These are phyloP conservation scores for Chrysaora quinquecirrha DNA, from an alignment of 30 jellyfish, hydroid and myxozoan species.

Conservation along the genomic window DNA sequence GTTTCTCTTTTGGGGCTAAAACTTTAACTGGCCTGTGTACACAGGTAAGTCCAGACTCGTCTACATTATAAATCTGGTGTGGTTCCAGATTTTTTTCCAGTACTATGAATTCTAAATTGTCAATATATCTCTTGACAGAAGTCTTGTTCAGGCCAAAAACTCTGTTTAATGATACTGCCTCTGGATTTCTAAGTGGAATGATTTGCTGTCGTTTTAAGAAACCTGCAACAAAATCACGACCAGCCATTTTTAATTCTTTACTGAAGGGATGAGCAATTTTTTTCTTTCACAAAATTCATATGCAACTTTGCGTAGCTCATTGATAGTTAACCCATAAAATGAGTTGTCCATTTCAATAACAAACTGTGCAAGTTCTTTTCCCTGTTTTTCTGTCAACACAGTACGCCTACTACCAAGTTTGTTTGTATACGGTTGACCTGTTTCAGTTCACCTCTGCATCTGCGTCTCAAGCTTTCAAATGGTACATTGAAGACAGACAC, in stretches of 20 bases:
- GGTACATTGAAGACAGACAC: constrained; percentile 3
- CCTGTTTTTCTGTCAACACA: constrained; percentile 17
- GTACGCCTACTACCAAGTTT: neutral
- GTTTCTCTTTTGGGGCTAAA: constrained; percentile 52
- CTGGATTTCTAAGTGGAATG: constrained; percentile 50
- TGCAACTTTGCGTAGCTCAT: constrained; percentile 35
- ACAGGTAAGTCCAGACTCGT: constrained; percentile 55
- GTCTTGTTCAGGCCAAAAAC: constrained; percentile 61
- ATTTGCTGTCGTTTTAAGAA: constrained; percentile 53
- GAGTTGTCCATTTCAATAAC: constrained; percentile 43
- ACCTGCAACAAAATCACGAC: constrained; percentile 45
- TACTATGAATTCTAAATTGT: constrained; percentile 22
- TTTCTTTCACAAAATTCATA: constrained; percentile 21
- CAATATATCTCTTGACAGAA: neutral
- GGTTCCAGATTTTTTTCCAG: constrained; percentile 38
- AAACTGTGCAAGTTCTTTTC: constrained; percentile 13
- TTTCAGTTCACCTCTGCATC: neutral
- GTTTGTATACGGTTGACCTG: neutral
- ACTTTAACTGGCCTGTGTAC: constrained; percentile 63
- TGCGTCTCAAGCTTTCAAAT: neutral
- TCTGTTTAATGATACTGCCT: constrained; percentile 56
- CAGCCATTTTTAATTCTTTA: neutral
- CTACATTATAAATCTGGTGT: constrained; percentile 58
- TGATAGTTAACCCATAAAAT: constrained; percentile 49
- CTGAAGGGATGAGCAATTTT: neutral